A percentile compares a stretch with the other conserved stretches of the same genome.
Conservation (phyloP, 2,888 invertebrate species). For the Volucella zonaria region DNA sequence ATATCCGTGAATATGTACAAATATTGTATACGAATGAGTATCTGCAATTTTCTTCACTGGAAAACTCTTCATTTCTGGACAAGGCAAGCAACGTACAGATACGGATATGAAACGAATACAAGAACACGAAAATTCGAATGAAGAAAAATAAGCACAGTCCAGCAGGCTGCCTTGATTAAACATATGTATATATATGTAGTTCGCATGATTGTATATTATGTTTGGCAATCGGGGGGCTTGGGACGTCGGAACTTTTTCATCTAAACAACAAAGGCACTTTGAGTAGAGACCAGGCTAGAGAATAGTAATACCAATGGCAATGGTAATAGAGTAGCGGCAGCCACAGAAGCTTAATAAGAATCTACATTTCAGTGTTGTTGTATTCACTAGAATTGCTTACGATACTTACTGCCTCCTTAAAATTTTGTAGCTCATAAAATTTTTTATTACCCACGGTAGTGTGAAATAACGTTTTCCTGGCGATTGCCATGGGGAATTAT, state of each 20-base stretch:
- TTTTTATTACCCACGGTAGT: slow-evolving; percentile 82
- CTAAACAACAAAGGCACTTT: slow-evolving; percentile 51
- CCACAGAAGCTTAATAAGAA: slow-evolving; percentile 47
- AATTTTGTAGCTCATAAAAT: slow-evolving; percentile 80
- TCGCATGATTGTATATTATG: slow-evolving; percentile 42
- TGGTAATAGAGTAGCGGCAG: slow-evolving; percentile 7
- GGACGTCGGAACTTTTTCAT: slow-evolving; percentile 22
- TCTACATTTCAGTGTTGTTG: slow-evolving; percentile 57
- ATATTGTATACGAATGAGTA: background rate
- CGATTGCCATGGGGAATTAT: slow-evolving; percentile 56
- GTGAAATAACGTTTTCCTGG: slow-evolving; percentile 79
- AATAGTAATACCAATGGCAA: too few species aligned
- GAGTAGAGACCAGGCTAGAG: slow-evolving; percentile 1
- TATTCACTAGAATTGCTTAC: slow-evolving; percentile 68
- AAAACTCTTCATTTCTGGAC: slow-evolving; percentile 63
- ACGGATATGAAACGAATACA: slow-evolving; percentile 32
- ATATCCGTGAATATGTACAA: background rate
- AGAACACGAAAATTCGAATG: slow-evolving; percentile 54
- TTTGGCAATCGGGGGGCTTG: slow-evolving; percentile 2
- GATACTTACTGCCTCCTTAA: slow-evolving; percentile 74
- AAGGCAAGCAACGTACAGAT: too few species aligned
- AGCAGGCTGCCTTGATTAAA: slow-evolving; percentile 38
- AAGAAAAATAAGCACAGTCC: slow-evolving; percentile 55
- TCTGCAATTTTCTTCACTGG: slow-evolving; percentile 51
- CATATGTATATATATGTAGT: background rate